Evolutionary conservation across 2,797 vertebrate genomes (phyloP), one percentile per base, ranked within the genome.

Genomic region (Brachymystax lenok): DNA sequence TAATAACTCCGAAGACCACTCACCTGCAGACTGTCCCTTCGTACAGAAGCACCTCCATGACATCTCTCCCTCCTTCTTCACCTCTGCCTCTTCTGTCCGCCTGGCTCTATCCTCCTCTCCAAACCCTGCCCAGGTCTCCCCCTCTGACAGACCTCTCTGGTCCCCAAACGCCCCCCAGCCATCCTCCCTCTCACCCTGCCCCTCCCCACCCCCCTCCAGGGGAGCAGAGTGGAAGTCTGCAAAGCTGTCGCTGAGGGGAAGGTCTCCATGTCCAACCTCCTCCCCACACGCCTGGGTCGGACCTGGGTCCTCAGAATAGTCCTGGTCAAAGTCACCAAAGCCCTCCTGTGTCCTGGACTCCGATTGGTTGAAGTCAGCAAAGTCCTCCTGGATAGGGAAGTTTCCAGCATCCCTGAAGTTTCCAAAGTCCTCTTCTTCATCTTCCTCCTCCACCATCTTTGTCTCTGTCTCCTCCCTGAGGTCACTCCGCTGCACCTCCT

Each of bases 181-280:
- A 40, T 69, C 87, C 1, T 91, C 92, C 74, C 87, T 94, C 72
- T 94, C 94, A 54, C 92, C 95, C 81, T 92, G 92, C 87, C 90
- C 93, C 21, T 86, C 92, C 73, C 92, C 95, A 80, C 91, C 92
- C 87, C 90, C 93, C 21, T 86, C 92, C 73, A 89, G 92, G n/a
- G 93, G 91, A 10, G 96, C 97, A 2, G 96, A 96, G 91, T 96
- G 97, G 89, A 99, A 99, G 85, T 98, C 97, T 0, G 98, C 96
- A 93, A 99, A 99, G 88, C 98, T 97, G 64, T 98, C 97, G 0
- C 94, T 95, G 28, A 94, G 94, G 63, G 95, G 96, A 86, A 97
- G 95, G 88, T 84, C 89, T 80, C 83, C 89, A 5, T 88, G 85
- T 77, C 88, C 77, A 64, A 13, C 77, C 71, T 77, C 88, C 46